Evolutionary conservation across 2,797 vertebrate species (phyloP), one percentile per base, ranked within the genome.

Genomic region (Halcyon chelicuti): DNA sequence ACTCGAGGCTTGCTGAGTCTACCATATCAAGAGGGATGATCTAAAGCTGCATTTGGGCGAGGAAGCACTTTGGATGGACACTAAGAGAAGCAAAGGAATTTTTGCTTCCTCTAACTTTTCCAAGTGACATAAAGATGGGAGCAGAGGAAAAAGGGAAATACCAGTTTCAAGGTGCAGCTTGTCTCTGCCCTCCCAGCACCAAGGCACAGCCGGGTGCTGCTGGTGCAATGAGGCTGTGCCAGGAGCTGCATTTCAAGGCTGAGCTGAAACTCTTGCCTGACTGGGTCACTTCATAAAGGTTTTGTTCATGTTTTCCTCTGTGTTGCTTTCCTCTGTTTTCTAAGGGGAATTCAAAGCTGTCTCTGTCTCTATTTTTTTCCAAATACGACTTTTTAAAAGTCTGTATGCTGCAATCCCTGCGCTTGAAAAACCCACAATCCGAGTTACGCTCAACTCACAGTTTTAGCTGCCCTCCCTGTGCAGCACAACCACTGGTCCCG

Each of bases 191-290:
- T 62, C 61, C 28, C 7, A 19, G 70, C 29, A 63, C 18, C 4
- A 17, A 67, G 66, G n/a, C 58, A 21, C n/a, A 40, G 9, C 10
- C 0, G 3, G 37, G 40, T 0, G 25, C 70, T 82, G 55, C 39
- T 3, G 7, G n/a, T 2, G 4, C 2, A 3, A 28, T 22, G 39
- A 1, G 2, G 29, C 54, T 39, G 31, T 21, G 66, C 39, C 76
- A 66, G 51, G 55, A 0, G 1, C 60, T 49, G 65, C 28, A 13
- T 57, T 63, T 63, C 62, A 49, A 31, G 62, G 74, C 15, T 35
- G 58, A 1, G 7, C 9, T 63, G 57, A 52, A 78, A 73, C 17
- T 22, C 12, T 65, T 54, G 70, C 73, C 61, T 80, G 40, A 17
- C 31, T 49, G 0, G 6, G 31, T 37, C 63, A 31, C 17, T 65